Evolutionary conservation across 2,888 invertebrate species (phyloP), one percentile per base, ranked within the genome.

Genomic region (Linnaemya vulpina): DNA sequence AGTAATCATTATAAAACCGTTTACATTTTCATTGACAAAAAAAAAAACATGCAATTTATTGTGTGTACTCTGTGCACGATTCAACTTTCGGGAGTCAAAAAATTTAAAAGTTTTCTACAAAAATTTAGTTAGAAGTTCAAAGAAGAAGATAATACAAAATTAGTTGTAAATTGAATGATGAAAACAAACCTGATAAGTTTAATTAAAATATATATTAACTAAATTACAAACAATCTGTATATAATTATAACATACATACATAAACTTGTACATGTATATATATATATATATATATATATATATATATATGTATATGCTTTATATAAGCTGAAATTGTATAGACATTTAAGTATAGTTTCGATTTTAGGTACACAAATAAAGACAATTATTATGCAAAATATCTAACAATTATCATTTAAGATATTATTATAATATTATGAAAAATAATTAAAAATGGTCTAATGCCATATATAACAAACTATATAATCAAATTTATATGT

Each of bases 401-500:
- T 17, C 20, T 20, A 71, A 25, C 30, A 30, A 30, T 30, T 30
- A 30, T 43, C 43, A 73, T 62, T n/a, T 46, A 49, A 49, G 17
- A 49, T 49, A 46, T 43, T 43, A 49, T 49, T 49, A 49, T 30
- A 30, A 30, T 3, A 30, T 30, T 30, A 30, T 5, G 25, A 74
- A 75, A 46, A 80, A 43, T 2, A 77, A 53, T 53, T n/a, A 51
- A 62, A 67, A 62, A 63, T 40, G 10, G 30, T 17, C 62, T 30
- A 76, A 78, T 40, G 15, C 13, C 30, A 60, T 70, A 60, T 46
- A 51, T 46, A 62, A 74, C 65, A 77, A 71, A 25, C 46, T 78
- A 85, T 79, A 63, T 81, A 79, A 82, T 85, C 87, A 87, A 89
- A 83, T 87, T 76, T 83, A 84, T 84, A 86, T 82, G 79, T 76